These are phyloP conservation scores for Oscheius myriophilus DNA, from an alignment of 2,888 invertebrate genomes.

Conservation along the genomic window DNA sequence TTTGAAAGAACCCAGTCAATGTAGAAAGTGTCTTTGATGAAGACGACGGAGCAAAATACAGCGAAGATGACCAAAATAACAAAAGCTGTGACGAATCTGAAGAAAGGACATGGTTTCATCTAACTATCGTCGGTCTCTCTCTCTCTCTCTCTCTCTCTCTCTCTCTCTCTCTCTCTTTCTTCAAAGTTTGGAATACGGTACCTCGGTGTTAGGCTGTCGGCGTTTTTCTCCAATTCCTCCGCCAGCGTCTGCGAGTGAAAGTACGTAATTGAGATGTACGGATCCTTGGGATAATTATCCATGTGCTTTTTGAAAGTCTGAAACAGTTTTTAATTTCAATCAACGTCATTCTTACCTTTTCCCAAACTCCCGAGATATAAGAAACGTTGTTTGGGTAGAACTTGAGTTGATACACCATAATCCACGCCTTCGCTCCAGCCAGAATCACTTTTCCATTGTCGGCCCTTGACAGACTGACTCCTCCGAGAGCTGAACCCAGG, in stretches of 20 bases:
- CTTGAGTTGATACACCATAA: constrained; percentile 61
- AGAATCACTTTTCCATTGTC: constrained; percentile 48
- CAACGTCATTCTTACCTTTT: constrained; percentile 33
- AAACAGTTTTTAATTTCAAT: constrained; percentile 15
- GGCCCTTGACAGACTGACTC: constrained; percentile 48
- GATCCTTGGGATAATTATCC: constrained; percentile 48
- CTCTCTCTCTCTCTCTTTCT: too few relatives aligned
- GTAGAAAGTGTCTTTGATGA: constrained; percentile 79
- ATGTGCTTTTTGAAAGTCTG: constrained; percentile 54
- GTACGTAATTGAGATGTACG: constrained; percentile 56
- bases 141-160: too few relatives aligned
- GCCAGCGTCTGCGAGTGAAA: constrained; percentile 81
- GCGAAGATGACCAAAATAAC: constrained; percentile 56
- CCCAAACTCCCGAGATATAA: constrained; percentile 59
- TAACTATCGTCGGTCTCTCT: too few relatives aligned
- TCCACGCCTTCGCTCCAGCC: constrained; percentile 60
- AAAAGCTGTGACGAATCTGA: constrained; percentile 58
- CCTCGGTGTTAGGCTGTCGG: constrained; percentile 76
- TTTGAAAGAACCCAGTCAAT: constrained; percentile 80
- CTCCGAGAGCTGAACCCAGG: constrained; percentile 56
- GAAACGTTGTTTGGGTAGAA: constrained; percentile 56
- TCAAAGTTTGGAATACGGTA: not conserved
- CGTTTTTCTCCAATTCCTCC: constrained; percentile 89
- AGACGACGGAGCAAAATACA: constrained; percentile 54
- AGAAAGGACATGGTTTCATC: not conserved